Evolutionary conservation across 1,140 invertebrate genomes (phyloP).

Genomic region (Camponotus pennsylvanicus): DNA sequence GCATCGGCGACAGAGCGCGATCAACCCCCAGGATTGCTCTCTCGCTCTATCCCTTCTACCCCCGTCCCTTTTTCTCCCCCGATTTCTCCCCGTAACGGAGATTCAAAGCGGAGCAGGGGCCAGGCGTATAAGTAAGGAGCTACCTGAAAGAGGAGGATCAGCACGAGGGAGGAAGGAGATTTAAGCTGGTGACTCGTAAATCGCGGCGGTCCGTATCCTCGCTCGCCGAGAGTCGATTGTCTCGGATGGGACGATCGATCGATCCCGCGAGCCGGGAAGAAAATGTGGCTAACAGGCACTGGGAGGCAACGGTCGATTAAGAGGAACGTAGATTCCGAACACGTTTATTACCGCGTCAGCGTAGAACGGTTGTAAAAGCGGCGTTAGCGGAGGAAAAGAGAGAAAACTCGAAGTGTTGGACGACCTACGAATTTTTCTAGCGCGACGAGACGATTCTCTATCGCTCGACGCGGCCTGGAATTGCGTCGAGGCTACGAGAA

Average conservation of each 20-base stretch:
- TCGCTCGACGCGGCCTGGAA: slow-evolving; percentile 13
- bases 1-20: slow-evolving; percentile 30
- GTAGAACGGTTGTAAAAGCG: slow-evolving; percentile 19
- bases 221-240: slow-evolving; percentile 78
- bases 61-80: not conserved
- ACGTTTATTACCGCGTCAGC: slow-evolving; percentile 41
- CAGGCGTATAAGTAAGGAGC: slow-evolving; percentile 64
- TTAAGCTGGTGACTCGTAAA: slow-evolving; percentile 75
- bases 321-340: slow-evolving; percentile 28
- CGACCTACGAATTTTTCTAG: slow-evolving; percentile 22
- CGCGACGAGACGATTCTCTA: not conserved
- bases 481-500: not conserved
- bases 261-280: slow-evolving; percentile 39
- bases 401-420: too few relatives aligned
- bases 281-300: not conserved
- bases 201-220: slow-evolving; percentile 78
- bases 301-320: slow-evolving; percentile 44
- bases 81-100: slow-evolving; percentile 54
- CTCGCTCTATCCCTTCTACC: not conserved
- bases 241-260: slow-evolving; percentile 70
- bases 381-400: not conserved
- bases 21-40: slow-evolving; percentile 7
- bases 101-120: slow-evolving; percentile 64
- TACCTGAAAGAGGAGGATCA: slow-evolving; percentile 75
- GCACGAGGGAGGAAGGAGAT: slow-evolving; percentile 46